Evolutionary conservation across 2,113 vertebrate species (phyloP).

Genomic region (Clarias batrachus): DNA sequence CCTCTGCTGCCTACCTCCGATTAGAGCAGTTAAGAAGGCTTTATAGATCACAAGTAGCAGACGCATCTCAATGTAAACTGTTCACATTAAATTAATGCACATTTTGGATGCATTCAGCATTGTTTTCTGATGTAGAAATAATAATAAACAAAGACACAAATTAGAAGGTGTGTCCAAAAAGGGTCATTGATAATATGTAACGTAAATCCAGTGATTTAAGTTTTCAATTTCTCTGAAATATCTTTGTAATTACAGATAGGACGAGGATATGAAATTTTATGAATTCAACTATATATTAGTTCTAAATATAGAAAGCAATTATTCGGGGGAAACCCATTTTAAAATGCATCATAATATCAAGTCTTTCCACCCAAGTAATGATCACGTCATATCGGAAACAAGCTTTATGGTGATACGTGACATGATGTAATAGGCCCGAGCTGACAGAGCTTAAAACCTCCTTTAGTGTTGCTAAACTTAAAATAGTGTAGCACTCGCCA

Average conservation of each 20-base stretch:
- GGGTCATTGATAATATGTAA: too few relatives aligned
- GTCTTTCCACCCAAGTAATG: not conserved
- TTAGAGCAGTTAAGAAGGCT: too few relatives aligned
- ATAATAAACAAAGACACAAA: too few relatives aligned
- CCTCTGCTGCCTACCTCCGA: too few relatives aligned
- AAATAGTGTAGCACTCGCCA: not conserved
- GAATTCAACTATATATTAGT: too few relatives aligned
- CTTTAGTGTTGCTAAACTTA: not conserved
- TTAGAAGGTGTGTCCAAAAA: too few relatives aligned
- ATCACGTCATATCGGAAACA: not conserved
- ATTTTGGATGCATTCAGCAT: too few relatives aligned
- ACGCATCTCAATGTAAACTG: too few relatives aligned
- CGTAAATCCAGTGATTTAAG: not conserved
- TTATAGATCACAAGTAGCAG: too few relatives aligned
- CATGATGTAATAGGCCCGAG: not conserved
- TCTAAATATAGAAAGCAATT: not conserved
- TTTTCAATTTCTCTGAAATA: not conserved
- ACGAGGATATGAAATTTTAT: not conserved
- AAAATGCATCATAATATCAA: not conserved
- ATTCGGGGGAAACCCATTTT: not conserved
- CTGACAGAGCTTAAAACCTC: not conserved
- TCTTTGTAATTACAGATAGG: not conserved
- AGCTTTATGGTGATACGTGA: not conserved
- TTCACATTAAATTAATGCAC: too few relatives aligned
- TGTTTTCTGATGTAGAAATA: too few relatives aligned